These are phyloP conservation scores for Tragelaphus scriptus DNA, from an alignment of 2,113 vertebrate genomes.

Conservation along the genomic window DNA sequence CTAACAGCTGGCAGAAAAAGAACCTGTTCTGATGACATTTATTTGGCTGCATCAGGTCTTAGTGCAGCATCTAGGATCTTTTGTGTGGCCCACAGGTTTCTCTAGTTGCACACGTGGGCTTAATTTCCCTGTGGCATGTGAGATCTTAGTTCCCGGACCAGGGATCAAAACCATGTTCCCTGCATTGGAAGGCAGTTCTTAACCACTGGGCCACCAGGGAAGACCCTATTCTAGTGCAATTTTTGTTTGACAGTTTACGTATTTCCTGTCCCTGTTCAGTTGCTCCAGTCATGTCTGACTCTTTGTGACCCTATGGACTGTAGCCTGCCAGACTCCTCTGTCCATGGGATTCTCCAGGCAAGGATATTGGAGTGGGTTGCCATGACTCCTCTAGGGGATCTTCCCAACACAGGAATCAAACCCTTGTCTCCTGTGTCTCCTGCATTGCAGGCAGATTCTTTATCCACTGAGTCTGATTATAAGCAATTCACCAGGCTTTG, in stretches of 20 bases:
- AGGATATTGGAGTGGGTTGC: not conserved
- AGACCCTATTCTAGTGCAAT: not conserved
- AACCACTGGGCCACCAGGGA: not conserved
- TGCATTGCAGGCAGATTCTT: not conserved
- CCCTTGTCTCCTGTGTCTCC: not conserved
- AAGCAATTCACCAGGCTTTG: not conserved
- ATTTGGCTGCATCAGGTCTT: not conserved
- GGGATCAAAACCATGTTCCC: not conserved
- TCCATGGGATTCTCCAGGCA: not conserved
- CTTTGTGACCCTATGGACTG: not conserved
- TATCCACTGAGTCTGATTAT: not conserved
- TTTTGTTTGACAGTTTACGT: not conserved
- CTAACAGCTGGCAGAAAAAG: not conserved
- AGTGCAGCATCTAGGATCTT: not conserved
- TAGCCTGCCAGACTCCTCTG: not conserved
- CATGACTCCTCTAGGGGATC: not conserved
- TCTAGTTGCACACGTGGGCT: fast-evolving
- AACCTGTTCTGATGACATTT: not conserved
- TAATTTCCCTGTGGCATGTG: not conserved
- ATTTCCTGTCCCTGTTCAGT: not conserved
- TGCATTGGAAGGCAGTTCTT: not conserved
- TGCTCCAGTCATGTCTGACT: not conserved
- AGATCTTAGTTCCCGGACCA: not conserved
- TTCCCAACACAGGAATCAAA: not conserved
- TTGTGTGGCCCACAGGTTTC: not conserved